Conservation (phyloP, 2,888 invertebrate species). For the Plagodis pulveraria region DNA sequence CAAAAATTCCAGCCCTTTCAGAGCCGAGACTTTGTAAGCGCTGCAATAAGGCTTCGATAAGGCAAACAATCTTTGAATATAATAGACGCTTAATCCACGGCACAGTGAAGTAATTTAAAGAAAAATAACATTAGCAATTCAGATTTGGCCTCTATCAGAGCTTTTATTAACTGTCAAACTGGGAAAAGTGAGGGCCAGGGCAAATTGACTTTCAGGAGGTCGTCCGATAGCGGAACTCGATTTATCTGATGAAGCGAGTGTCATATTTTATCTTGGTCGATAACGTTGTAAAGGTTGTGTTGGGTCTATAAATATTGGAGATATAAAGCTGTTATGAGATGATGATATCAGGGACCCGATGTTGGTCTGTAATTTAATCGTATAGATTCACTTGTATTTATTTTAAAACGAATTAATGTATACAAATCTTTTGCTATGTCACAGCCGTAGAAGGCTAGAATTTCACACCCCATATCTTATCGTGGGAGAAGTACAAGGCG, state of each 20-base stretch:
- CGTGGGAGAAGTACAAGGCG: too few relatives aligned
- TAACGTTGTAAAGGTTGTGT: constrained; percentile 16
- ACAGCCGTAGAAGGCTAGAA: too few relatives aligned
- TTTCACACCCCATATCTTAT: too few relatives aligned
- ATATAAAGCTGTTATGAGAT: background rate
- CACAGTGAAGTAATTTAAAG: constrained; percentile 77
- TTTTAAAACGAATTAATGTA: too few relatives aligned
- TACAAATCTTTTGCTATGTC: too few relatives aligned
- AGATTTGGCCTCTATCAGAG: constrained; percentile 71
- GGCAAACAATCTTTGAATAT: constrained; percentile 73
- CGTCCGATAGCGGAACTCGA: constrained; percentile 55
- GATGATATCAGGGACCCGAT: too few relatives aligned
- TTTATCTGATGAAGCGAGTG: constrained; percentile 57
- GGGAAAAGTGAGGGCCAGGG: constrained; percentile 58
- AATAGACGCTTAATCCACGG: constrained; percentile 72
- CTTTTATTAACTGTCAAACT: constrained; percentile 81
- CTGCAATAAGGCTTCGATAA: constrained; percentile 60
- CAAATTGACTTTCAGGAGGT: constrained; percentile 73
- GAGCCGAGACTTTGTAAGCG: constrained; percentile 40
- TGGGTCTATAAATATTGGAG: constrained; percentile 10
- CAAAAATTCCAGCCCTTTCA: constrained; percentile 37
- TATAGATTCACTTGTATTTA: too few relatives aligned
- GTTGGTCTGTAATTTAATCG: too few relatives aligned
- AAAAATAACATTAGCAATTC: constrained; percentile 84
- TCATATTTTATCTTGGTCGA: constrained; percentile 46